Evolutionary conservation across 1,140 invertebrate species (phyloP).

Genomic region (Microplitis demolitor): DNA sequence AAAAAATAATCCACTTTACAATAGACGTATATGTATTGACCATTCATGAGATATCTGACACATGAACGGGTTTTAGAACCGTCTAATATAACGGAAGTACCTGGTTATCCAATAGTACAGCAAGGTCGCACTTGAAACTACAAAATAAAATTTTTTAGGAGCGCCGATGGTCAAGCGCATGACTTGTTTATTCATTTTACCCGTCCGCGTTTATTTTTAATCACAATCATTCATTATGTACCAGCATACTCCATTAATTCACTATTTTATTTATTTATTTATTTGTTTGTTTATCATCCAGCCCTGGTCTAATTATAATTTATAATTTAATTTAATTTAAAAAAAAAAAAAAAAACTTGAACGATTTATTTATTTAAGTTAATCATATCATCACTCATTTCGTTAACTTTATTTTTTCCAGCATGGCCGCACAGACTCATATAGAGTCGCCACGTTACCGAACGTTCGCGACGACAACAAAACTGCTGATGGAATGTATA

Average conservation of each 20-base stretch:
- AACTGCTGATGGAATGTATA: slow-evolving; percentile 89
- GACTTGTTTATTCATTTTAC: background rate
- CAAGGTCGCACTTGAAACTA: slow-evolving; percentile 31
- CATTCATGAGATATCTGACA: slow-evolving; percentile 14
- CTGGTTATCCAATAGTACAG: slow-evolving; percentile 23
- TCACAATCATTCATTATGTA: background rate
- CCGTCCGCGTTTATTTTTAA: background rate
- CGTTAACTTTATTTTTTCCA: slow-evolving; percentile 66
- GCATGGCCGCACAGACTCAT: slow-evolving; percentile 92
- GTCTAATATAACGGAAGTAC: slow-evolving; percentile 13
- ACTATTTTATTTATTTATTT: background rate
- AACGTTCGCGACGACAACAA: slow-evolving; percentile 90
- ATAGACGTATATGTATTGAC: background rate
- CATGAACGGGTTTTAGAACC: slow-evolving; percentile 17
- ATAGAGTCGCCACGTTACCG: slow-evolving; percentile 88
- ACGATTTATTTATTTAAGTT: slow-evolving; percentile 21
- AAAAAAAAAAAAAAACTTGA: slow-evolving; percentile 2
- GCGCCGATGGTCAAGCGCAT: slow-evolving; percentile 13
- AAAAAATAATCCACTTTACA: no score
- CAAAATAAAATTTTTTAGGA: slow-evolving; percentile 14
- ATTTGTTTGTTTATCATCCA: background rate
- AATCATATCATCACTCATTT: slow-evolving; percentile 27
- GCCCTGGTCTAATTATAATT: background rate
- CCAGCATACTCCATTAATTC: background rate
- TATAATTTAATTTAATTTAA: background rate